phyloP scores from a whole-genome alignment of 1,140 invertebrate genomes.

The Drosophila kurseongensis region DNA sequence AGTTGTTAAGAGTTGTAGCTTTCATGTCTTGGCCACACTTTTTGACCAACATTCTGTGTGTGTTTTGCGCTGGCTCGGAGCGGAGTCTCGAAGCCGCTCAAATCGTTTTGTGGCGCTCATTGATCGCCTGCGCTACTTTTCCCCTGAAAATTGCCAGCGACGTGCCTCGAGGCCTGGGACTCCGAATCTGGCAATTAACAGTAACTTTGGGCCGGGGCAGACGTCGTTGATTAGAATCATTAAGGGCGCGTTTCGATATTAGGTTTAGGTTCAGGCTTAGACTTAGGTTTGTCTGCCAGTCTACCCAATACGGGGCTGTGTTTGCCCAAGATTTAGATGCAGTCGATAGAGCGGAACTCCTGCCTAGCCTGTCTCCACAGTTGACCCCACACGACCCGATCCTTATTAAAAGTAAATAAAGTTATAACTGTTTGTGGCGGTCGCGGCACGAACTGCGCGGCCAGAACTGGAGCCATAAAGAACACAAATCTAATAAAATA shows the following conservation, averaged over 20 bases:
- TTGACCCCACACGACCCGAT: conserved; percentile 64
- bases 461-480: conserved; percentile 61
- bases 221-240: conserved; percentile 76
- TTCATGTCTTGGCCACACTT: conserved; percentile 83
- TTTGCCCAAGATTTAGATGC: conserved; percentile 46
- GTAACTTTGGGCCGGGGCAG: conserved; percentile 57
- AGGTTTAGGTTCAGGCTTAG: background rate
- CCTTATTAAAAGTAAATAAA: conserved; percentile 81
- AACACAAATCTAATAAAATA: conserved; percentile 77
- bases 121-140: conserved; percentile 77
- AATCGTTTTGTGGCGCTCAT: conserved; percentile 70
- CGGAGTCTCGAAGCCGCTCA: conserved; percentile 31
- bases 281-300: background rate
- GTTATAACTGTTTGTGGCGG: conserved; percentile 68
- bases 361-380: conserved; percentile 20
- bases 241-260: conserved; percentile 74
- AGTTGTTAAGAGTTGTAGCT: conserved; percentile 83
- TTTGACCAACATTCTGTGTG: conserved; percentile 81
- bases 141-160: conserved; percentile 69
- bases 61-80: conserved; percentile 46
- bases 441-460: conserved; percentile 55
- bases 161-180: conserved; percentile 48
- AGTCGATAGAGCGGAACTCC: conserved; percentile 30
- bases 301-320: background rate
- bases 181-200: conserved; percentile 72